A percentile compares a stretch with the other conserved stretches of the same genome.
Conservation (phyloP, 2,888 invertebrate genomes). For the Parochlus steinenii region DNA sequence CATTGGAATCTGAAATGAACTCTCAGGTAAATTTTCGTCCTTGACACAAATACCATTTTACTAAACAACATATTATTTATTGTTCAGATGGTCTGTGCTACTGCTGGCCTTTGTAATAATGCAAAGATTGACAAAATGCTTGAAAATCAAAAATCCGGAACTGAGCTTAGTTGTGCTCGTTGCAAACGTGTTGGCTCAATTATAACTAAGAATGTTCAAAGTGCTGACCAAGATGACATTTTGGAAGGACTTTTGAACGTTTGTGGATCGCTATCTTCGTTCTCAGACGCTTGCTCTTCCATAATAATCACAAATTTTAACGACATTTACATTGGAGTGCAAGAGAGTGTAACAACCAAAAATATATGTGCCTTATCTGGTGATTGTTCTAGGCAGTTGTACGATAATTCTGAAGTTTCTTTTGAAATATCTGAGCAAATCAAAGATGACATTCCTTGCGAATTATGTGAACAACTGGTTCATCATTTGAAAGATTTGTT, state of each 20-base stretch:
- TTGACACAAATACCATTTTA: no score
- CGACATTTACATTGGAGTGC: slow-evolving; percentile 45
- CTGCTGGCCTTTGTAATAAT: slow-evolving; percentile 77
- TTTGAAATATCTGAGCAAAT: slow-evolving; percentile 37
- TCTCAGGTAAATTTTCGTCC: slow-evolving; percentile 37
- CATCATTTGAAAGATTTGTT: slow-evolving; percentile 62
- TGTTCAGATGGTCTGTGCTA: slow-evolving; percentile 54
- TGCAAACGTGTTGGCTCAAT: slow-evolving; percentile 23
- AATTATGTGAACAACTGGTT: slow-evolving; percentile 70
- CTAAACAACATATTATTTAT: slow-evolving; percentile 5
- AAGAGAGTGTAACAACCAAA: slow-evolving; percentile 41
- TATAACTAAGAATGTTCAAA: slow-evolving; percentile 24
- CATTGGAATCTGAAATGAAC: slow-evolving; percentile 79
- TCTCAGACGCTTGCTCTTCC: slow-evolving; percentile 65
- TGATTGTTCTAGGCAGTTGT: slow-evolving; percentile 50
- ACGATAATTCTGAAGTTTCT: slow-evolving; percentile 39
- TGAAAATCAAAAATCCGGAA: slow-evolving; percentile 28
- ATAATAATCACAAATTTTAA: slow-evolving; percentile 57
- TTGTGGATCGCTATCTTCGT: slow-evolving; percentile 53
- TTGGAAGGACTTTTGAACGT: slow-evolving; percentile 30
- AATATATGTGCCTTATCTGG: slow-evolving; percentile 62
- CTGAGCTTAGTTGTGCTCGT: slow-evolving; percentile 20
- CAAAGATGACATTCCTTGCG: slow-evolving; percentile 56
- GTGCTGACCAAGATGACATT: slow-evolving; percentile 24
- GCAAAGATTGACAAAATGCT: slow-evolving; percentile 48